Base-by-base conservation (phyloP, 2,113 vertebrate genomes). In the Arenaria interpres region DNA sequence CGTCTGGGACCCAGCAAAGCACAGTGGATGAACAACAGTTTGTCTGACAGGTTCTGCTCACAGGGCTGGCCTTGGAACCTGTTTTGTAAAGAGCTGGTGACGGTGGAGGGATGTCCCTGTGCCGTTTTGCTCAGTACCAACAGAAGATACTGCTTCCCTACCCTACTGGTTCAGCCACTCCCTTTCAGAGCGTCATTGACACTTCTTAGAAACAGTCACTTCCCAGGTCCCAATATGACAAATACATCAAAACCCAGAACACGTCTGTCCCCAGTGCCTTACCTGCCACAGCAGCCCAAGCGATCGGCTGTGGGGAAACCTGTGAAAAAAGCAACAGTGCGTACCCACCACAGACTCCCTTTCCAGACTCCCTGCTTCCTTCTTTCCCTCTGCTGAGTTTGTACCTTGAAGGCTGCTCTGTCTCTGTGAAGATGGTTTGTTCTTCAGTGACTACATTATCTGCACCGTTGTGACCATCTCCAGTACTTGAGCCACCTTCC, bases 261-360 rank as follows among this genome's bases (percentile, higher is more conserved):
- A 10, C 0, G 0, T 22, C 63, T 4, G 30, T 46, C 39, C 43
- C 46, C 62, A 30, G 18, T 19, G 27, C 82, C 25, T n/a, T 28
- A 15, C 21, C 63, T 50, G 48, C 33, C 6, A 0, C 10, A 54
- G 79, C 46, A 80, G 62, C 76, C 43, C 71, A 18, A 54, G 76
- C 4, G 28, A 59, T 54, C 25, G n/a, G 72, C 43, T 32, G 19
- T 0, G 5, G 37, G 25, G 62, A 59, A 59, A 56, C 51, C 30
- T 16, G 16, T 25, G 46, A 33, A 33, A 33, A 28, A 51, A 80
- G 41, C 76, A 86, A 30, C 53, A 77, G 54, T 43, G 16, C 12
- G 25, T 25, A 18, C 10, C 68, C 59, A 7, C 21, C 23, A 23
- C 43, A 8, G 46, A 12, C 46, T 53, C 41, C 32, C 76, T 68